phyloP scores from a whole-genome alignment of 2,113 vertebrate species.

The Amblyopsis rosae region DNA sequence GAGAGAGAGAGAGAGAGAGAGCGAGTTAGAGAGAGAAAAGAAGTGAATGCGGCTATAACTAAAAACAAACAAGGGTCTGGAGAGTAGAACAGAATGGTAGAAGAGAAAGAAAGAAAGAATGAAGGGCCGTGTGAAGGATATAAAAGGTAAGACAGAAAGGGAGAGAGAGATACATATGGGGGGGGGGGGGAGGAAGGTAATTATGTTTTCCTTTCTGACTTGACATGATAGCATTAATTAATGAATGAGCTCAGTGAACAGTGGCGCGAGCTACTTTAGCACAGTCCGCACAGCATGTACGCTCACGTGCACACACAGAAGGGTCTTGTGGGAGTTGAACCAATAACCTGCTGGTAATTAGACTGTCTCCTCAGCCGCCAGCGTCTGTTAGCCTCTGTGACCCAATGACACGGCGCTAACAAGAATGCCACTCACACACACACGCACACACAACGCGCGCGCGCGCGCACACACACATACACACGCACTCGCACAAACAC shows the following conservation, averaged over 20 bases:
- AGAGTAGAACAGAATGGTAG: neutral
- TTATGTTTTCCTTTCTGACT: conserved; percentile 55
- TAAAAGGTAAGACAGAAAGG: neutral
- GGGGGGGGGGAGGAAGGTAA: conserved; percentile 19
- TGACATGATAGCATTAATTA: conserved; percentile 67
- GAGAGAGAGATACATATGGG: conserved; percentile 8
- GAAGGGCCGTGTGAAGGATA: neutral
- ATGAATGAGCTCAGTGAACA: conserved; percentile 57
- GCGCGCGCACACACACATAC: neutral
- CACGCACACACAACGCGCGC: conserved; percentile 5
- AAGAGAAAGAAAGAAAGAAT: neutral
- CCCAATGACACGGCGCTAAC: conserved; percentile 69
- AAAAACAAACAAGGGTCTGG: neutral
- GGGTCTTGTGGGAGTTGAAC: conserved; percentile 69
- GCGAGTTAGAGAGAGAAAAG: neutral
- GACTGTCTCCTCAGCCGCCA: conserved; percentile 71
- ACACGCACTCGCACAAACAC: conserved; percentile 8
- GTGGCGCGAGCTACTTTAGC: conserved; percentile 40
- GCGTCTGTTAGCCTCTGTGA: conserved; percentile 70
- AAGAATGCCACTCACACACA: conserved; percentile 63
- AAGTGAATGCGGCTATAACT: neutral
- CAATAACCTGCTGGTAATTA: conserved; percentile 75
- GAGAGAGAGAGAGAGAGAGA: no score
- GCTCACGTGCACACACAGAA: conserved; percentile 38
- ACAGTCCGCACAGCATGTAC: conserved; percentile 5